These are phyloP conservation scores for Eugnorisma glareosa DNA, from an alignment of 2,888 invertebrate species.

Conservation along the genomic window DNA sequence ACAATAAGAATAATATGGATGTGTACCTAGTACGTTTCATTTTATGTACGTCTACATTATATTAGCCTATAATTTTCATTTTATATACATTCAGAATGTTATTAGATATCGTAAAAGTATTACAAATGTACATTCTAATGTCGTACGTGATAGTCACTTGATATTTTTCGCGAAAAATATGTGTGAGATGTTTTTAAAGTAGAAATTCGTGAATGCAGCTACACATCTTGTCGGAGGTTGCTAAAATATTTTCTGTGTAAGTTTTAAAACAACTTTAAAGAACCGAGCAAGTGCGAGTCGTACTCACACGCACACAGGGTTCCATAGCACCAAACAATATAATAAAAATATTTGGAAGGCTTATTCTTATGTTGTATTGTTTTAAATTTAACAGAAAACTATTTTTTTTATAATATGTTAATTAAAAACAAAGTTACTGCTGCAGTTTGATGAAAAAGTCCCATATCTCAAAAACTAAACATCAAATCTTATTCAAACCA, in stretches of 20 bases:
- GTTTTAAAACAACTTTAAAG: conserved; percentile 16
- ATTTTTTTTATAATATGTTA: no score
- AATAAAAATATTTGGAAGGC: no score
- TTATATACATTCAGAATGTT: conserved; percentile 57
- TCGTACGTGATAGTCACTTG: conserved; percentile 48
- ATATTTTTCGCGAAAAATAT: conserved; percentile 43
- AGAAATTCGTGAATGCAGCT: conserved; percentile 31
- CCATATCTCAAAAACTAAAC: no score
- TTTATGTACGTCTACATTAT: conserved; percentile 49
- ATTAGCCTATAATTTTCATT: conserved; percentile 62
- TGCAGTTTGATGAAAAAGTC: no score
- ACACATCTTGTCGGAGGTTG: conserved; percentile 27
- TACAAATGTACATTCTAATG: conserved; percentile 54
- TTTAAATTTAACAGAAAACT: no score
- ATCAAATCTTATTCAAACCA: no score
- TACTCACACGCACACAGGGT: no score
- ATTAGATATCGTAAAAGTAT: conserved; percentile 51
- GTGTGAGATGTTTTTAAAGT: conserved; percentile 47
- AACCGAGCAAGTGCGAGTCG: no score
- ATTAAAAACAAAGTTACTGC: no score
- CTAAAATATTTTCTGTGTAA: conserved; percentile 28
- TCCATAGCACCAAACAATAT: no score
- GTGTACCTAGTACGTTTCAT: conserved; percentile 48
- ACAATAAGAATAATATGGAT: conserved; percentile 50
- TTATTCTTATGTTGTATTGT: no score